A percentile compares a stretch with the other conserved stretches of the same genome.
phyloP scores from a whole-genome alignment of 2,113 vertebrate genomes.

The Hydrochoerus hydrochaeris region DNA sequence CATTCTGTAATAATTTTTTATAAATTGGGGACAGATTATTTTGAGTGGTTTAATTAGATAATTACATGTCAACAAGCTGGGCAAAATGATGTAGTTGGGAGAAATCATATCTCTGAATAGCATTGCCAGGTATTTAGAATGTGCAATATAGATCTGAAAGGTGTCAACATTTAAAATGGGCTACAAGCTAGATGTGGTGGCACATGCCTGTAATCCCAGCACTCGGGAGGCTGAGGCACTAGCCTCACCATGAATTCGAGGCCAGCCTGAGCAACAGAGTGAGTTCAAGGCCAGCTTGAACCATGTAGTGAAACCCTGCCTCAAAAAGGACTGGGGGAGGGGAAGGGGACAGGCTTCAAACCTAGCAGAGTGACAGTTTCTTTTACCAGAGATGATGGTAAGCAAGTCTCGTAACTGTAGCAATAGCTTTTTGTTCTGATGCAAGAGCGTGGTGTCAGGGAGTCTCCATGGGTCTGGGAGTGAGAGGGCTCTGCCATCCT shows the following conservation, averaged over 20 bases:
- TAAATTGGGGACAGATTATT: neutral
- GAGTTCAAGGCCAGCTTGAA: no score
- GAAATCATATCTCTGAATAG: neutral
- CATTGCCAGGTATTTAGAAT: neutral
- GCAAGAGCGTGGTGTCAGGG: neutral
- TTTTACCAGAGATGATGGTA: neutral
- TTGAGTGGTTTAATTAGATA: neutral
- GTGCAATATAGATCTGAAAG: neutral
- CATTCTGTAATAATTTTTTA: neutral
- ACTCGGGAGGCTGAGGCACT: no score
- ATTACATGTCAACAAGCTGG: neutral
- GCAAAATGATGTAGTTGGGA: neutral
- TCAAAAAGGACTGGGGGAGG: no score
- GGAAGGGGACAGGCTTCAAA: neutral
- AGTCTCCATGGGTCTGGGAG: neutral
- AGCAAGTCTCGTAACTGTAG: neutral
- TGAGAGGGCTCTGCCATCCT: neutral
- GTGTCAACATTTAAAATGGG: neutral
- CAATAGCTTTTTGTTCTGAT: neutral
- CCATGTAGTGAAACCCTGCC: no score
- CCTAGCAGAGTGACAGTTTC: neutral
- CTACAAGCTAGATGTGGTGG: neutral
- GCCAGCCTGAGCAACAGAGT: no score
- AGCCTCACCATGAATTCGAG: no score
- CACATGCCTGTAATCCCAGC: no score